Base-by-base conservation (phyloP, 2,888 invertebrate species). In the Congeria kusceri region DNA sequence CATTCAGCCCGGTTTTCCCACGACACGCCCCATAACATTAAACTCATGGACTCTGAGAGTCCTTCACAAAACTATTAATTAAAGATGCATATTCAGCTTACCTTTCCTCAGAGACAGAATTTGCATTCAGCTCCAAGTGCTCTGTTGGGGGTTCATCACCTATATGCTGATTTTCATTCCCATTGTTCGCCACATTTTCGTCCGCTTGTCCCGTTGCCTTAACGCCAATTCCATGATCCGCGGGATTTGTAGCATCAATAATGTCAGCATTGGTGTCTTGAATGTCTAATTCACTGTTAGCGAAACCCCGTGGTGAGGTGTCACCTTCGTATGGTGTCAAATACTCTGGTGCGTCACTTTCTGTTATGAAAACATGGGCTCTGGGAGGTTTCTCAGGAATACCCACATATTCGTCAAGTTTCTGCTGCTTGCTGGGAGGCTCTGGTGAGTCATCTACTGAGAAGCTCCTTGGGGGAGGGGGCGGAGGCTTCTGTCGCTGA, bases 391-490 rank as follows among this genome's bases (percentile, higher is more conserved):
- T 74, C 25, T 47, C 73, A 69, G 74, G 73, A 66, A 66, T 46
- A 25, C 53, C 69, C 28, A 47, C 29, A n/a, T 58, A 53, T 58
- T 76, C 70, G 44, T 62, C 64, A 20, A 56, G 64, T 71, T 79
- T 83, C 3, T 49, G 47, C 9, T 58, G 63, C 75, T 81, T 81
- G 23, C 28, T 67, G 18, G 66, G 69, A 3, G 82, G 76, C 28
- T 53, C 28, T 15, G 70, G 39, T 7, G 49, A 53, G 4, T 70
- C 63, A 32, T 62, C 62, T 4, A 39, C 58, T 13, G 39, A 46
- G 58, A 58, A 65, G 23, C 65, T 72, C 25, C 75, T 69, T n/a
- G 78, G 78, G 2, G 82, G 85, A 20, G 82, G 77, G 20, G 84
- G 83, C n/a, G 83, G 83, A 25, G 79, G 75, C 56, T 64, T 67